Base-by-base conservation (phyloP, 2,797 vertebrate species). In the Coccyzus lansbergi region DNA sequence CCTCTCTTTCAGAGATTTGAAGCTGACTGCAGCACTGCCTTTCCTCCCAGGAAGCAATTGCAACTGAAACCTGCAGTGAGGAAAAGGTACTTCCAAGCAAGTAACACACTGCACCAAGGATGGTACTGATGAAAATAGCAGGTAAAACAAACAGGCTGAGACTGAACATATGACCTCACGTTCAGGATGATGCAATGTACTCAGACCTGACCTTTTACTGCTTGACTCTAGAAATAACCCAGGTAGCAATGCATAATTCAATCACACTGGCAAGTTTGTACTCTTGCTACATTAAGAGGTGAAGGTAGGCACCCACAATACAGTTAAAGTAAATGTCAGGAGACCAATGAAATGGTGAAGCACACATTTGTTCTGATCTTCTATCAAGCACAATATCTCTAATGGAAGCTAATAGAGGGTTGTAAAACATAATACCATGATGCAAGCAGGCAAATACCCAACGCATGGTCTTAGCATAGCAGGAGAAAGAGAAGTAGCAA, bases 261-360 rank as follows among this genome's bases (percentile, higher is more conserved):
- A 96, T 90, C 1, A 0, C 26, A 24, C 55, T 91, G 87, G 84
- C 88, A 93, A 92, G 91, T 96, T 93, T 91, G 93, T 96, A 93
- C 76, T 49, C 79, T 72, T 2, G 19, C 72, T 91, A 49, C 0
- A 18, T 69, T 95, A 81, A 1, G 9, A 94, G 89, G 91, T 86
- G 87, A 97, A 22, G 26, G 91, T 78, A 94, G 89, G 69, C 89
- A 96, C 89, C 95, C 86, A 91, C 93, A 95, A 94, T 92, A 95
- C 93, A 95, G 88, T 95, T 93, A 94, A 90, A 95, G 86, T 81
- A 95, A 96, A 96, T 94, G 96, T 96, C 95, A 94, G 80, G 48
- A 93, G 94, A 85, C 79, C 96, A 95, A 88, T 69, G 93, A 95
- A 95, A 92, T 94, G 91, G 94, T 90, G 94, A 94, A 82, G 59